Evolutionary conservation across 2,888 invertebrate species (phyloP).

Genomic region (Sesamia inferens): DNA sequence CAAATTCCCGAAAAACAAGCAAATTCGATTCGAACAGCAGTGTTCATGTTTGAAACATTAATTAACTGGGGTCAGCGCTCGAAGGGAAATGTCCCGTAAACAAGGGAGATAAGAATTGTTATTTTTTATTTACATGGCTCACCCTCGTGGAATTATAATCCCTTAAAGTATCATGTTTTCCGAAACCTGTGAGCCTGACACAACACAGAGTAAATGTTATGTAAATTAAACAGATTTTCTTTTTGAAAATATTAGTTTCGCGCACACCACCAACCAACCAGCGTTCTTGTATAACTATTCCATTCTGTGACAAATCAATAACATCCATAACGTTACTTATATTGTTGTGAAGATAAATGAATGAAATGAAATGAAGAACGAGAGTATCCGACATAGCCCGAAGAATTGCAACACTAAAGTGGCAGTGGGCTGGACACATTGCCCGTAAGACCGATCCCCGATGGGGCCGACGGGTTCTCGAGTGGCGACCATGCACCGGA

Average conservation of each 20-base stretch:
- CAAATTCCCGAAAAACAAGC: constrained; percentile 17
- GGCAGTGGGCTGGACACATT: too few species aligned
- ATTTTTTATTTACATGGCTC: constrained; percentile 54
- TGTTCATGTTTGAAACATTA: constrained; percentile 43
- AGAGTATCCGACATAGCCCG: too few species aligned
- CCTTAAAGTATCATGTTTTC: constrained; percentile 34
- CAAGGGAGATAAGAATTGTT: constrained; percentile 57
- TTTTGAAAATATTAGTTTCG: not conserved
- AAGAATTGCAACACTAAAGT: too few species aligned
- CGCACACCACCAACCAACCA: too few species aligned
- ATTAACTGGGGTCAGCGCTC: constrained; percentile 37
- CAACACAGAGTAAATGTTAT: not conserved
- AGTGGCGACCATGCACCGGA: too few species aligned
- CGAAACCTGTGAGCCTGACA: not conserved
- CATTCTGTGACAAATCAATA: too few species aligned
- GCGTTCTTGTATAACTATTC: too few species aligned
- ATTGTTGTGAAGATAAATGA: too few species aligned
- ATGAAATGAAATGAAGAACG: too few species aligned
- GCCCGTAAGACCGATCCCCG: too few species aligned
- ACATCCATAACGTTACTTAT: too few species aligned
- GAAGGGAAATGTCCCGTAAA: constrained; percentile 58
- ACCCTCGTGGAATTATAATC: constrained; percentile 37
- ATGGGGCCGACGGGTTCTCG: too few species aligned
- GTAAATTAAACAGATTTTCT: not conserved
- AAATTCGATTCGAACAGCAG: constrained; percentile 28